A percentile compares a stretch with the other conserved stretches of the same genome.
Conservation (phyloP, 2,888 invertebrate genomes). For the Ethmia dodecea region DNA sequence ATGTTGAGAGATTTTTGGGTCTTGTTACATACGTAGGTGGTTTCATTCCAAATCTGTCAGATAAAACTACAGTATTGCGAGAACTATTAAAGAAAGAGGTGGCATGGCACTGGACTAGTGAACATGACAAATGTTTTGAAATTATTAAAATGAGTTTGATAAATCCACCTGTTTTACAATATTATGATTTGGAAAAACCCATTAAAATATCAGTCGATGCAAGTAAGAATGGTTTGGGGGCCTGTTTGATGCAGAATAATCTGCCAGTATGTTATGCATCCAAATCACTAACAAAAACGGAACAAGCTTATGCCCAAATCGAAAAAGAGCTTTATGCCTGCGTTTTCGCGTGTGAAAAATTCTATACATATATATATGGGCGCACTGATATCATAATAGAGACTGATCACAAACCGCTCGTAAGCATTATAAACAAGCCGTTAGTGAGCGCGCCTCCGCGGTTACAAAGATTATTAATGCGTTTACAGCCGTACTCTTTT, state of each 20-base stretch:
- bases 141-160: conserved; percentile 6
- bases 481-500: conserved; percentile 19
- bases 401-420: conserved; percentile 9
- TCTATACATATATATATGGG: background rate
- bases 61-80: background rate
- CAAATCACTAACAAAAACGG: background rate
- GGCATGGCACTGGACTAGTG: conserved; percentile 7
- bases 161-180: conserved; percentile 3
- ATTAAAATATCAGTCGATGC: conserved; percentile 15
- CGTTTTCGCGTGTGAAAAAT: background rate
- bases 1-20: conserved; percentile 4
- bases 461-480: conserved; percentile 21
- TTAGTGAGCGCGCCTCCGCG: conserved; percentile 10
- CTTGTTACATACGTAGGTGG: conserved; percentile 3
- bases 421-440: conserved; percentile 17
- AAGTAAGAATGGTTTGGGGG: conserved; percentile 21
- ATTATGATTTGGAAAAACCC: background rate
- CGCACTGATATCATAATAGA: conserved; percentile 6
- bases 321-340: background rate
- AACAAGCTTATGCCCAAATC: background rate
- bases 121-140: conserved; percentile 4
- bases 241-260: conserved; percentile 13
- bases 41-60: conserved; percentile 2
- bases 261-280: background rate
- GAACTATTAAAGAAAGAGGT: conserved; percentile 1